Base-by-base conservation (phyloP, 2,888 invertebrate genomes). In the Entomobrya proxima region DNA sequence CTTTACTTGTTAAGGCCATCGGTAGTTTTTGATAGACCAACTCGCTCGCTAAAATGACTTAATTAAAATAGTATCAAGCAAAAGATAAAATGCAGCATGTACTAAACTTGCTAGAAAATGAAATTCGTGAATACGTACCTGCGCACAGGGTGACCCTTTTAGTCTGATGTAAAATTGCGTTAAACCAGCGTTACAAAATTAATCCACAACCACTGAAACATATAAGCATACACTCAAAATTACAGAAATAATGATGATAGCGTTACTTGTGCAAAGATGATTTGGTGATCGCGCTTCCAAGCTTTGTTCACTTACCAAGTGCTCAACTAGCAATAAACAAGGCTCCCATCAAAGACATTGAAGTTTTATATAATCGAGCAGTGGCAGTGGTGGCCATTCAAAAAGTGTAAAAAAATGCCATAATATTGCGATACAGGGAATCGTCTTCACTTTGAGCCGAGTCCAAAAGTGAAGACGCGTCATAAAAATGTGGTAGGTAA, bases 321-420 rank as follows among this genome's bases (percentile, higher is more conserved):
- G 74, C 74, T 74, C 74, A 74, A 74, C 79, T 76, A 40, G 69
- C 67, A 79, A 79, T 79, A 69, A 79, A 55, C 69, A 67, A 52
- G 79, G 79, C 67, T 79, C 79, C 67, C 79, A 69, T 18, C 35
- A 52, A 69, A 79, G 79, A 67, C 52, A 79, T 69, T 79, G 67
- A 79, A 79, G 67, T 79, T 79, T 79, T 79, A 79, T 78, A 78
- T 69, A 67, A 69, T 64, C 30, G 32, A 37, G 64, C 79, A 64
- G 64, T 40, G 47, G 69, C 58, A 44, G 44, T 40, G 67, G 40
- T 40, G 27, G 44, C 32, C 64, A 35, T 64, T 11, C n/a, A 64
- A 52, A 64, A 64, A 64, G 18, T 18, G 40, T 37, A 67, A 37
- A 40, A 18, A n/a, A n/a, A n/a, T n/a, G n/a, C n/a, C n/a, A n/a